A percentile compares a stretch with the other conserved stretches of the same genome.
Evolutionary conservation across 2,113 vertebrate genomes (phyloP).

Genomic region (Monarcha castaneiventris): DNA sequence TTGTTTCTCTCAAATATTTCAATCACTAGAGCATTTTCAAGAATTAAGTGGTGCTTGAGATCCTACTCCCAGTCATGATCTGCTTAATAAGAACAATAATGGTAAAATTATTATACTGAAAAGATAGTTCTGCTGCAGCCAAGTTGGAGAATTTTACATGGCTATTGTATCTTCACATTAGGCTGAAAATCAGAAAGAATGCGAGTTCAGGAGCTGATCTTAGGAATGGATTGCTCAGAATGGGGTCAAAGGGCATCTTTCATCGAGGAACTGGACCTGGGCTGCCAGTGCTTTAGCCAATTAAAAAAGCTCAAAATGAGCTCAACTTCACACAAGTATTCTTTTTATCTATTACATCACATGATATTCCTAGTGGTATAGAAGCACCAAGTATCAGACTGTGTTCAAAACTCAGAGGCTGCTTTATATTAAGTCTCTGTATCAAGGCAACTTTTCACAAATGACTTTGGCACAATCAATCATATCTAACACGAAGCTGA

Average conservation of each 20-base stretch:
- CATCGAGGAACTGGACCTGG: background rate
- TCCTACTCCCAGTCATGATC: background rate
- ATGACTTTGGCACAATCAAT: background rate
- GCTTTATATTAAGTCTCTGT: background rate
- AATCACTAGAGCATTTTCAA: background rate
- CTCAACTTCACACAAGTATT: background rate
- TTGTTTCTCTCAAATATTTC: background rate
- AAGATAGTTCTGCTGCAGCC: background rate
- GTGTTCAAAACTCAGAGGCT: background rate
- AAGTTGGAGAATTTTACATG: background rate
- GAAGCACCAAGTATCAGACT: background rate
- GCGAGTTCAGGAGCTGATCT: background rate
- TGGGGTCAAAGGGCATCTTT: background rate
- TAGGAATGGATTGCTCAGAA: background rate
- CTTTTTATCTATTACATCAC: background rate
- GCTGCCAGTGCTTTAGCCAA: background rate
- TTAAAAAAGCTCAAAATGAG: background rate
- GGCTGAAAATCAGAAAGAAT: background rate
- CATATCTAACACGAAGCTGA: background rate
- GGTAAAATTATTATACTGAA: background rate
- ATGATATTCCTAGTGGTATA: background rate
- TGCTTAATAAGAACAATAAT: background rate
- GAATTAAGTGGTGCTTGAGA: background rate
- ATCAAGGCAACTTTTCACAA: background rate
- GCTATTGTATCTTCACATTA: background rate